Percentiles rank a stretch among this genome's conserved stretches.
Evolutionary conservation across 2,888 invertebrate species (phyloP).

Genomic region (Chymomyza procnemis): DNA sequence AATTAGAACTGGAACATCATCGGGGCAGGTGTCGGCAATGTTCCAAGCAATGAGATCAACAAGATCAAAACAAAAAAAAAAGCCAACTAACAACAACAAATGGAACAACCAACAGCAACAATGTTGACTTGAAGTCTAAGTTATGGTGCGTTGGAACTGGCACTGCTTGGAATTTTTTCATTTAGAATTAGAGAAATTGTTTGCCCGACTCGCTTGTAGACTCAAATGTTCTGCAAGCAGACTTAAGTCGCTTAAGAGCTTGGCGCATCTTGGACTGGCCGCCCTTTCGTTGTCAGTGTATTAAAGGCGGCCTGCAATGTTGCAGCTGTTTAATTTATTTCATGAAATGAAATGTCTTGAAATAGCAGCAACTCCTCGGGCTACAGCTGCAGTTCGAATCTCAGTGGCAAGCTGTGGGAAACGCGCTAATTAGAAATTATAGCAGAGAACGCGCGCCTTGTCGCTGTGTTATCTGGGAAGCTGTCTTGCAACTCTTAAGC

Average conservation of each 20-base stretch:
- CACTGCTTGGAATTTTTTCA: neutral
- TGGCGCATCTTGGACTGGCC: neutral
- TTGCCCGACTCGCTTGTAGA: neutral
- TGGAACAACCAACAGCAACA: neutral
- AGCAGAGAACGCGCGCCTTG: neutral
- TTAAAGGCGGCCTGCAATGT: neutral
- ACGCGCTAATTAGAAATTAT: constrained; percentile 53
- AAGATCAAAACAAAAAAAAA: neutral
- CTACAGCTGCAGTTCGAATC: constrained; percentile 17
- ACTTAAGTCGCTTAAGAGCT: neutral
- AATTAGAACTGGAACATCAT: neutral
- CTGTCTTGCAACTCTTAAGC: neutral
- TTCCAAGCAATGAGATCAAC: neutral
- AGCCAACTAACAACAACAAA: neutral
- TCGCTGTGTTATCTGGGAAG: neutral
- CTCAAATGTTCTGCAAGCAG: neutral
- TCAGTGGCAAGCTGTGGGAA: constrained; percentile 44
- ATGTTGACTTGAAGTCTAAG: neutral
- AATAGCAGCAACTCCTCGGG: neutral
- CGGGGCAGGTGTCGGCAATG: neutral
- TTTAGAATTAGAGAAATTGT: constrained; percentile 5
- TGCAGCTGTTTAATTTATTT: neutral
- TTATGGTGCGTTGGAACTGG: neutral
- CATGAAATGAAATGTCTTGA: neutral
- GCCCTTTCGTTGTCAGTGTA: neutral